Percentiles rank a stretch among this genome's conserved stretches.
Evolutionary conservation across 2,113 vertebrate genomes (phyloP).

Genomic region (Archilochus colubris): DNA sequence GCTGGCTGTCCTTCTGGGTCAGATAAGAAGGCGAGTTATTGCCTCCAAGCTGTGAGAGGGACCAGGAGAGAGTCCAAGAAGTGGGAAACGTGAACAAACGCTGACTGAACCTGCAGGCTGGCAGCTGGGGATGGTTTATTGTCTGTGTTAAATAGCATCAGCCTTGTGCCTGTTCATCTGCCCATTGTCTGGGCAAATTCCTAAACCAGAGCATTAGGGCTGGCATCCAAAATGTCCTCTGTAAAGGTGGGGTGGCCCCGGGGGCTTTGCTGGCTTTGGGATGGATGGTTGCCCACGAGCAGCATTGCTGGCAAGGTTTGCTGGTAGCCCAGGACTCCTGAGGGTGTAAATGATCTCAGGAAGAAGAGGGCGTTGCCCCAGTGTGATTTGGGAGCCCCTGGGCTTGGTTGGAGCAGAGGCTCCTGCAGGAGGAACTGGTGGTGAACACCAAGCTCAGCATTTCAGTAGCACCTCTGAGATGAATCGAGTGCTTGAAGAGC

Average conservation of each 20-base stretch:
- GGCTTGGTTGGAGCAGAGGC: neutral
- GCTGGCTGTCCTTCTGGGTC: conserved; percentile 64
- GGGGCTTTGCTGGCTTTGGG: neutral
- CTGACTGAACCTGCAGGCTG: neutral
- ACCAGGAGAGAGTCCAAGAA: conserved; percentile 46
- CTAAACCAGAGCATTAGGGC: neutral
- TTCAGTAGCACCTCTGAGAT: neutral
- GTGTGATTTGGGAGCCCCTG: neutral
- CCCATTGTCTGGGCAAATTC: neutral
- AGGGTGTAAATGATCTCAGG: neutral
- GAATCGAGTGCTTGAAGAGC: conserved; percentile 6
- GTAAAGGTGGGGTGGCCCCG: neutral
- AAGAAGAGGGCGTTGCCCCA: neutral
- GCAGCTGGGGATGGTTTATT: neutral
- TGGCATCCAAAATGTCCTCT: neutral
- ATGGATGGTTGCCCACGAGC: neutral
- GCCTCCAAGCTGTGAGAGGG: conserved; percentile 33
- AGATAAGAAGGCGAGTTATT: conserved; percentile 61
- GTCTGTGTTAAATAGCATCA: neutral
- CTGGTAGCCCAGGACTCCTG: neutral
- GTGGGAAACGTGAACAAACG: neutral
- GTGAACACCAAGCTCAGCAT: neutral
- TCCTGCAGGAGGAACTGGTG: neutral
- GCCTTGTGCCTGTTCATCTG: neutral
- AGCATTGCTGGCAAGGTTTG: neutral